Percentiles rank a stretch among this genome's conserved stretches.
These are phyloP conservation scores for Kobus ellipsiprymnus DNA, from an alignment of 2,113 vertebrate genomes.

Conservation along the genomic window DNA sequence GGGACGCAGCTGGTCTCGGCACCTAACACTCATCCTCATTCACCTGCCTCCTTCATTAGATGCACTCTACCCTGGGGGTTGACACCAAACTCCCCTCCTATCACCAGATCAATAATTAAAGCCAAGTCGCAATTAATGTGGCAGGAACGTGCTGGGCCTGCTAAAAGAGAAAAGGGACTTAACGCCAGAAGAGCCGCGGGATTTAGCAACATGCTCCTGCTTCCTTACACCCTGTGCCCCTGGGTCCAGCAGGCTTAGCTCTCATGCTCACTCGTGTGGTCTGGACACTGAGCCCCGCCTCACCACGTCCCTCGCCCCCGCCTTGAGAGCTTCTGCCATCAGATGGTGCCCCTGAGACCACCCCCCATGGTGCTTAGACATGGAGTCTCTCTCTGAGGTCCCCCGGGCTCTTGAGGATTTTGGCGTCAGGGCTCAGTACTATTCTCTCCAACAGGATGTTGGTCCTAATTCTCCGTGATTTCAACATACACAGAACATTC, in stretches of 20 bases:
- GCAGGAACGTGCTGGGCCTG: neutral
- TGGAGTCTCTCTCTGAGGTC: rapidly evolving
- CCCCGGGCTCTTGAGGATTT: rapidly evolving
- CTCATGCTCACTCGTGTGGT: rapidly evolving
- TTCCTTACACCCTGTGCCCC: rapidly evolving
- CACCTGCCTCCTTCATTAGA: neutral
- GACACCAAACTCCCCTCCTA: neutral
- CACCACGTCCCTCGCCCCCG: rapidly evolving
- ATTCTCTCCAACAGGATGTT: neutral
- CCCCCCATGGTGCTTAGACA: rapidly evolving
- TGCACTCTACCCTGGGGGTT: neutral
- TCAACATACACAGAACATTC: neutral
- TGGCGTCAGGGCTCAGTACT: neutral
- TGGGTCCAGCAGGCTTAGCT: rapidly evolving
- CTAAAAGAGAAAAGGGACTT: neutral
- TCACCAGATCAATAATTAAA: neutral
- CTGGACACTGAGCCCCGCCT: neutral
- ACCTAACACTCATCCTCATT: neutral
- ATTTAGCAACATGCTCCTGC: too few relatives aligned
- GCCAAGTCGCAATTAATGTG: neutral
- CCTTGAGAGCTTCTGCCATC: neutral
- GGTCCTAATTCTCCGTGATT: neutral
- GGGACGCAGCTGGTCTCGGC: neutral
- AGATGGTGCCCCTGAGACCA: too few relatives aligned
- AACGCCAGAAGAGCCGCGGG: neutral